Percentiles rank a stretch among this genome's conserved stretches.
Evolutionary conservation across 2,113 vertebrate genomes (phyloP).

Genomic region (Galeopterus variegatus): DNA sequence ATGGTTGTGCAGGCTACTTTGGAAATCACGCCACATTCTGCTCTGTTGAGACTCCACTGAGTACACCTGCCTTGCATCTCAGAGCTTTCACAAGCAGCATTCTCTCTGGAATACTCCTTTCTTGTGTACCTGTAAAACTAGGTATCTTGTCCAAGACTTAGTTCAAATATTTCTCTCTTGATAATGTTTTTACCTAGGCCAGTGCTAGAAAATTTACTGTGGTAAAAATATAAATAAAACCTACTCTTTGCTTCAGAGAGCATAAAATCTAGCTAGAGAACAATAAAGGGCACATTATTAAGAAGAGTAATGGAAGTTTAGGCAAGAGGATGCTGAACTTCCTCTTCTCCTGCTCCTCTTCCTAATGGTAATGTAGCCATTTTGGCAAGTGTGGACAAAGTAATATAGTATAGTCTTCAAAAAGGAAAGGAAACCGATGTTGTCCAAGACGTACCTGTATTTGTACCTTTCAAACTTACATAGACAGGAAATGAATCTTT

Average conservation of each 20-base stretch:
- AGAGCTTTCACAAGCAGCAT: background rate
- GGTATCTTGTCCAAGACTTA: background rate
- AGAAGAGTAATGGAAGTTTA: background rate
- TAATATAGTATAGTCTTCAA: too few relatives aligned
- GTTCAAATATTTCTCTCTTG: background rate
- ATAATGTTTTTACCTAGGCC: background rate
- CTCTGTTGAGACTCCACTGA: background rate
- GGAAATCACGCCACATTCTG: background rate
- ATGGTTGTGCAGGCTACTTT: background rate
- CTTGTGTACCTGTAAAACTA: background rate
- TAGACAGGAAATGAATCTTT: background rate
- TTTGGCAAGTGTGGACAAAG: background rate
- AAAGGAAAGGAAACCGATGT: background rate
- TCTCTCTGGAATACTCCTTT: background rate
- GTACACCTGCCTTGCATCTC: background rate
- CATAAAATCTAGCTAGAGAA: background rate
- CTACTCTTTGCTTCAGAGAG: background rate
- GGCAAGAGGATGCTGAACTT: background rate
- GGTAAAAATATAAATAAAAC: background rate
- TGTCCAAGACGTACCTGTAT: background rate
- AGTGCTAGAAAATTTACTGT: background rate
- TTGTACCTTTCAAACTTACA: conserved; percentile 1
- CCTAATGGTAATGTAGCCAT: background rate
- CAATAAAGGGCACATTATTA: background rate
- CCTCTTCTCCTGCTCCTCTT: background rate